Base-by-base conservation (phyloP, 2,888 invertebrate genomes). In the Autographa pulchrina region DNA sequence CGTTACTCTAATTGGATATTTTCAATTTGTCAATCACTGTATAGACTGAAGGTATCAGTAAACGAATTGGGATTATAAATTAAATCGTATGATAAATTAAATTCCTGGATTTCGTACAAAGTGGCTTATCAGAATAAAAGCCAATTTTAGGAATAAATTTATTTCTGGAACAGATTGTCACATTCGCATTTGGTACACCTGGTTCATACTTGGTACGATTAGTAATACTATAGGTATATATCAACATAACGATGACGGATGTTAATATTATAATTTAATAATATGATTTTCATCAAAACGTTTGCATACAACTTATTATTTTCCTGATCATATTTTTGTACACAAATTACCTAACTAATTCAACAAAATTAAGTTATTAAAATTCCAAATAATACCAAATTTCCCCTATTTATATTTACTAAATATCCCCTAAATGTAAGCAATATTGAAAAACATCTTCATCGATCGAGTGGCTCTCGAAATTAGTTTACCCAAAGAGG, bases 391-490 rank as follows among this genome's bases (percentile, higher is more conserved):
- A 43, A 43, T 14, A 43, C 14, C 4, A 43, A 43, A 48, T 6
- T n/a, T n/a, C n/a, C n/a, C n/a, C 48, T n/a, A n/a, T n/a, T n/a
- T 48, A n/a, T 14, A 13, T 14, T 13, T 43, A 16, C 56, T 11
- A 11, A 14, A 38, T 38, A 32, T 31, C 7, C 4, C 32, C 59
- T 16, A 32, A 59, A 32, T 32, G 16, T 59, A 41, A 25, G 70
- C 66, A 66, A 68, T 68, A 20, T 48, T 59, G 48, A 68, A 71
- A 66, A 61, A 76, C 63, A 76, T 68, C 72, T 80, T 72, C 72
- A 78, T 80, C 77, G 81, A 80, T 78, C 68, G 77, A 68, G 80
- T 62, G 77, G 77, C 72, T 71, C 77, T 32, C 68, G 35, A 77
- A 77, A 77, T 77, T 80, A 78, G 81, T 80, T 78, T 78, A 69